These are phyloP conservation scores for Monochamus alternatus DNA, from an alignment of 2,888 invertebrate genomes.

Conservation along the genomic window DNA sequence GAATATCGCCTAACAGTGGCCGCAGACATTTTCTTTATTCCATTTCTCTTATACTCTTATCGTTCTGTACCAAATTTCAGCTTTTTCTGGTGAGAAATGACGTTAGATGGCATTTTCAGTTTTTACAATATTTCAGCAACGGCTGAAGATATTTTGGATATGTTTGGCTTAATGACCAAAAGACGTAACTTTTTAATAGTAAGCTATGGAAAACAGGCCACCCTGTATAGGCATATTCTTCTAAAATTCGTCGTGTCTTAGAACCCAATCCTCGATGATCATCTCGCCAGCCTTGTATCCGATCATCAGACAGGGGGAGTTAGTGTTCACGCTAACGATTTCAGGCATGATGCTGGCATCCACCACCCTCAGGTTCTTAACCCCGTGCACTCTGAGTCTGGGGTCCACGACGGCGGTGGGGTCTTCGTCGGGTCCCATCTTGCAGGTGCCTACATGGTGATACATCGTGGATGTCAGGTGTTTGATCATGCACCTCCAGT, in stretches of 20 bases:
- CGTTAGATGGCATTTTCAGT: too few relatives aligned
- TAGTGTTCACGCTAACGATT: conserved; percentile 76
- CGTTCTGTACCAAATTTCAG: too few relatives aligned
- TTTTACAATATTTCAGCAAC: too few relatives aligned
- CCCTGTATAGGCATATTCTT: background rate
- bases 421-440: conserved; percentile 79
- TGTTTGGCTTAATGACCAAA: too few relatives aligned
- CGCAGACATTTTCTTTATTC: too few relatives aligned
- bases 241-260: conserved; percentile 57
- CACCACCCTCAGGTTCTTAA: conserved; percentile 79
- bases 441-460: conserved; percentile 60
- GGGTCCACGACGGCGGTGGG: conserved; percentile 81
- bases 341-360: conserved; percentile 90
- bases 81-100: too few relatives aligned
- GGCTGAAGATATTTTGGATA: too few relatives aligned
- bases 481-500: conserved; percentile 72
- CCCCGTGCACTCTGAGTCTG: conserved; percentile 78
- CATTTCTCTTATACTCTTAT: too few relatives aligned
- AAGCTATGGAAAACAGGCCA: too few relatives aligned
- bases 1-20: too few relatives aligned
- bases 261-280: conserved; percentile 66
- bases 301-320: conserved; percentile 71
- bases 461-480: conserved; percentile 59
- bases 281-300: conserved; percentile 72
- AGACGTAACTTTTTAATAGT: too few relatives aligned